Evolutionary conservation across 2,113 vertebrate species (phyloP).

Genomic region (Halcyon malimbica): DNA sequence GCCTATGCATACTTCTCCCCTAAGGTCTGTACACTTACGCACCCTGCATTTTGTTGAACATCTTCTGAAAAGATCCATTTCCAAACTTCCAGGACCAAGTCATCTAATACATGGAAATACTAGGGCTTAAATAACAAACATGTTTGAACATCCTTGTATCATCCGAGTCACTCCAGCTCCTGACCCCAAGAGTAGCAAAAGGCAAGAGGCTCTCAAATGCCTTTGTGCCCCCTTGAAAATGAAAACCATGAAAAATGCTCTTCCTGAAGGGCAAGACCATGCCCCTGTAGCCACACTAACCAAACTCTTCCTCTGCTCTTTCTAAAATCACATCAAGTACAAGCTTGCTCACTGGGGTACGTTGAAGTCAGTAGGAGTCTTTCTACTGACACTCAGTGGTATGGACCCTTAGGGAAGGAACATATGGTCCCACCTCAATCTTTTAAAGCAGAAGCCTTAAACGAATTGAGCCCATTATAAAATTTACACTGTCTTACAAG

Average conservation of each 20-base stretch:
- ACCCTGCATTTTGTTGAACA: not conserved
- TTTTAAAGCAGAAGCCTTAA: not conserved
- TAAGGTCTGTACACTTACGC: not conserved
- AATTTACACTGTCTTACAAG: not conserved
- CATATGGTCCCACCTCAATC: not conserved
- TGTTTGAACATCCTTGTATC: not conserved
- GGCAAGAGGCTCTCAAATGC: not conserved
- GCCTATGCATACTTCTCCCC: not conserved
- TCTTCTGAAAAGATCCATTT: not conserved
- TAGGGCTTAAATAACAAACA: not conserved
- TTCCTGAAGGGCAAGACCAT: not conserved
- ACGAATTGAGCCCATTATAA: not conserved
- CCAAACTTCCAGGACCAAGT: not conserved
- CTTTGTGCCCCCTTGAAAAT: not conserved
- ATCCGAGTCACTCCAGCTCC: not conserved
- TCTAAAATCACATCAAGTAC: not conserved
- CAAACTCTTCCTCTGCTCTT: not conserved
- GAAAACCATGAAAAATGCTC: not conserved
- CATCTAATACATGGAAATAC: not conserved
- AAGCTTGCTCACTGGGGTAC: not conserved
- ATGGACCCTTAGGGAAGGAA: not conserved
- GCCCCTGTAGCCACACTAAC: not conserved
- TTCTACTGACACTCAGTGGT: not conserved
- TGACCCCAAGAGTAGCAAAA: not conserved
- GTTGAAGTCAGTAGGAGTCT: not conserved